Evolutionary conservation across 2,888 invertebrate species (phyloP), one percentile per base, ranked within the genome.

Genomic region (Drosophila meridiana): DNA sequence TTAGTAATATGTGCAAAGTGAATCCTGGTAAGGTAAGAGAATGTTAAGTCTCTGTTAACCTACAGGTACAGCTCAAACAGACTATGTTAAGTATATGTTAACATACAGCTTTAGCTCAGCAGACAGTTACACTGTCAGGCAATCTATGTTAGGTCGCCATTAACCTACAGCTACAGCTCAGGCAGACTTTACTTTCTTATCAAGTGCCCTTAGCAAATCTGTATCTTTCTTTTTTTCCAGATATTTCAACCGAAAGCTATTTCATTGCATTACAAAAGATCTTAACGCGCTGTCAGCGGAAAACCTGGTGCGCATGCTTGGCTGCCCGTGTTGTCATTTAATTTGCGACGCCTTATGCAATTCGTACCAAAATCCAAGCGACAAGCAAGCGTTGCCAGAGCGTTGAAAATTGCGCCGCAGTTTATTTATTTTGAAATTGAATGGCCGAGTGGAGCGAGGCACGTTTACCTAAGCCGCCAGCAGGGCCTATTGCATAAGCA

Each of bases 371-470:
- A 55, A 52, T 57, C 58, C 48, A 67, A 43, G 30, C 58, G 28
- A 58, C 32, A 43, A 60, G 32, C 38, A 45, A 36, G 26, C n/a
- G 0, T 11, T 66, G 67, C 73, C 87, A 64, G 70, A 89, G 87
- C 87, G 90, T 90, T 87, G 75, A 90, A 89, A 87, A 87, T 90
- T 87, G 57, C 70, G 60, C 61, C 30, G 69, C 64, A 61, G 63
- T 47, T 76, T 72, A 84, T 69, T 68, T 73, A 66, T 87, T 87
- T 87, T 78, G 87, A 87, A 87, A 90, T 90, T 76, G 78, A 87
- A 87, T 89, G 66, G 69, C 59, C 76, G 89, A 40, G 52, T 86
- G 38, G 88, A 85, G 86, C 85, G 88, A 65, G 61, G 64, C 75
- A 72, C 65, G 77, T 73, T 84, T 89, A 73, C 56, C 55, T 64